A percentile compares a stretch with the other conserved stretches of the same genome.
phyloP scores from a whole-genome alignment of 2,113 vertebrate species.

The Heliornis fulica region DNA sequence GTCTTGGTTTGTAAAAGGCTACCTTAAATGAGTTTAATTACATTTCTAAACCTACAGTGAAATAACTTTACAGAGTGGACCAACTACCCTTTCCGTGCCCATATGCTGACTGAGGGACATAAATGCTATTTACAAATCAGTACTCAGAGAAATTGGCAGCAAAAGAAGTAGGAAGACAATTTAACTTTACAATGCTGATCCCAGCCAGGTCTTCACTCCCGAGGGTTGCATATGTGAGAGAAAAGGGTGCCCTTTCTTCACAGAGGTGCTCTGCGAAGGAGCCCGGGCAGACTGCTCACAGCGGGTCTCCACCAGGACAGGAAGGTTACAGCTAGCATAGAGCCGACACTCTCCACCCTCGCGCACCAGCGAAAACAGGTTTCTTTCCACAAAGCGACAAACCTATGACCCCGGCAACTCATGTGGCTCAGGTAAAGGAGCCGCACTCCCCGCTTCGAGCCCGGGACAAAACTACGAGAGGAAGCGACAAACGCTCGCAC shows the following conservation, averaged over 20 bases:
- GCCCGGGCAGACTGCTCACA: rapidly evolving
- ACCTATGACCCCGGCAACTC: not conserved
- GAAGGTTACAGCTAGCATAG: not conserved
- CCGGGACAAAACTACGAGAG: not conserved
- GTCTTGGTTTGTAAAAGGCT: not conserved
- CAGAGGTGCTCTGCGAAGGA: rapidly evolving
- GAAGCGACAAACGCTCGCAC: not conserved
- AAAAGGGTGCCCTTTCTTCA: too few relatives aligned
- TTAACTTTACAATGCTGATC: not conserved
- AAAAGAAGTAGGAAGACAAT: rapidly evolving
- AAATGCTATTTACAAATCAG: not conserved
- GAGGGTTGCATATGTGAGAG: not conserved
- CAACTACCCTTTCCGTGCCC: not conserved
- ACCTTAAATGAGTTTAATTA: not conserved
- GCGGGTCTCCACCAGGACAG: not conserved
- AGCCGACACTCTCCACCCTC: not conserved
- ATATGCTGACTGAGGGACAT: not conserved
- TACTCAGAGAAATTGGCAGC: rapidly evolving
- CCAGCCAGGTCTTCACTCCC: not conserved
- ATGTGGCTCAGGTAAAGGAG: not conserved
- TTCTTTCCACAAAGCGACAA: not conserved
- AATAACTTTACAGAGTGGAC: rapidly evolving
- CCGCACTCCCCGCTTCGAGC: not conserved
- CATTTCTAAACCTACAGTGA: not conserved
- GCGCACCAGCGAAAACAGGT: not conserved